phyloP scores from a whole-genome alignment of 2,797 vertebrate genomes.

The Chelon labrosus region DNA sequence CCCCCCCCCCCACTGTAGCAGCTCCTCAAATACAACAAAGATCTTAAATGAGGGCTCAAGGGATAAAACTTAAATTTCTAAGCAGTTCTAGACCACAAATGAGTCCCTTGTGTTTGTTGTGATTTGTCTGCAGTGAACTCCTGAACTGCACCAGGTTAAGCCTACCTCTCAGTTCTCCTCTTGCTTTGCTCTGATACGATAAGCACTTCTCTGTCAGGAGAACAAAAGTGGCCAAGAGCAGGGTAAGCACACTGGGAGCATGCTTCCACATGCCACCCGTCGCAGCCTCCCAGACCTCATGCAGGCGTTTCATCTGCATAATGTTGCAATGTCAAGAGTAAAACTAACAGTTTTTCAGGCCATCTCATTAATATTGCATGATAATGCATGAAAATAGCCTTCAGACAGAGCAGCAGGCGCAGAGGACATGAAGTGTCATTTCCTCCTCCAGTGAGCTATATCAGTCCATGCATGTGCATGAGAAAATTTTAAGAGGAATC shows the following conservation, averaged over 20 bases:
- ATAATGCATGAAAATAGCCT: constrained; percentile 67
- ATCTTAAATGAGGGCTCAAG: not conserved
- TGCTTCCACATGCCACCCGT: constrained; percentile 65
- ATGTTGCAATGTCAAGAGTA: constrained; percentile 50
- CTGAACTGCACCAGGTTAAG: constrained; percentile 54
- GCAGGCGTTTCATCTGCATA: constrained; percentile 6
- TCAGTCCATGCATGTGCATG: not conserved
- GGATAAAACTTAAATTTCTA: not conserved
- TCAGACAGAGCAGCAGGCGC: constrained; percentile 19
- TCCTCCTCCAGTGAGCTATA: constrained; percentile 34
- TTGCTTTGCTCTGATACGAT: constrained; percentile 68
- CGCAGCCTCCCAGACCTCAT: constrained; percentile 39
- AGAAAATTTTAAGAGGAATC: not conserved
- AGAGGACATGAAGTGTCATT: constrained; percentile 42
- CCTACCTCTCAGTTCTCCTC: constrained; percentile 38
- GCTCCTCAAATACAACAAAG: not conserved
- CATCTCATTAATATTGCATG: constrained; percentile 66
- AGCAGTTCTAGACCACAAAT: not conserved
- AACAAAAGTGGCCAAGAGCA: constrained; percentile 59
- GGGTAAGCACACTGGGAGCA: constrained; percentile 41
- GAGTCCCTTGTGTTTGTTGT: not conserved
- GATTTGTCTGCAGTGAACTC: constrained; percentile 61
- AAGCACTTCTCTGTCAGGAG: constrained; percentile 63
- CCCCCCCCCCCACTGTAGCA: too few species aligned
- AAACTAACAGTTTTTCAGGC: constrained; percentile 50